phyloP scores from a whole-genome alignment of 2,888 invertebrate species.

The Mellilla xanthometata region DNA sequence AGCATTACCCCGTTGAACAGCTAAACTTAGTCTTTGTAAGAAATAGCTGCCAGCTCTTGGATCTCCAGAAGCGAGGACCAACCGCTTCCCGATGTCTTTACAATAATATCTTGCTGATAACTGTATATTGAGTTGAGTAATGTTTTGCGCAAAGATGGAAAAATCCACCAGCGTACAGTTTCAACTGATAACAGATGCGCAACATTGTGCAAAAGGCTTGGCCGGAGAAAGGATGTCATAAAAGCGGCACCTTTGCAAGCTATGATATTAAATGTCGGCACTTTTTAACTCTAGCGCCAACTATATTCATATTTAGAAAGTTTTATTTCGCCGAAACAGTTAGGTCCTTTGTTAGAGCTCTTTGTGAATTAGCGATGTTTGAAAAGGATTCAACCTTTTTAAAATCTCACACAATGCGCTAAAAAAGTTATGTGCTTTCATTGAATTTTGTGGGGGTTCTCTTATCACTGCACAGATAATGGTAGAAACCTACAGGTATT shows the following conservation, averaged over 20 bases:
- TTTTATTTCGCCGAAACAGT: constrained; percentile 68
- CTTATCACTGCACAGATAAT: constrained; percentile 15
- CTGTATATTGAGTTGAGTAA: constrained; percentile 27
- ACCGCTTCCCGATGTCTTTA: too few species aligned
- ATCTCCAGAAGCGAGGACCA: too few species aligned
- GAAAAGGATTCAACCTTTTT: constrained; percentile 32
- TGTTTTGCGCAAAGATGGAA: constrained; percentile 37
- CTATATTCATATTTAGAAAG: constrained; percentile 57
- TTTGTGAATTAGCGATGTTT: constrained; percentile 37
- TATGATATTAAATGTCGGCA: constrained; percentile 70
- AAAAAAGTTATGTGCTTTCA: constrained; percentile 23
- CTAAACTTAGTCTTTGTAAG: too few species aligned
- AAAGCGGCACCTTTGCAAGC: constrained; percentile 59
- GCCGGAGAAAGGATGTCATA: constrained; percentile 56
- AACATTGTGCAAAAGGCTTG: constrained; percentile 59
- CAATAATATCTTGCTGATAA: constrained; percentile 26
- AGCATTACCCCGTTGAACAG: too few species aligned
- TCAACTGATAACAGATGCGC: constrained; percentile 51
- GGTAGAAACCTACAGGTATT: too few species aligned
- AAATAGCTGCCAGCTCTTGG: too few species aligned
- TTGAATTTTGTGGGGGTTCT: constrained; percentile 10
- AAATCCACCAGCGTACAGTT: constrained; percentile 42
- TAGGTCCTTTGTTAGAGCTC: constrained; percentile 42
- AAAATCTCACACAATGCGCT: constrained; percentile 25
- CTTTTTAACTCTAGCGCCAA: constrained; percentile 58